Evolutionary conservation across 2,113 vertebrate genomes (phyloP).

Genomic region (Stomatorhinus ivindoensis): DNA sequence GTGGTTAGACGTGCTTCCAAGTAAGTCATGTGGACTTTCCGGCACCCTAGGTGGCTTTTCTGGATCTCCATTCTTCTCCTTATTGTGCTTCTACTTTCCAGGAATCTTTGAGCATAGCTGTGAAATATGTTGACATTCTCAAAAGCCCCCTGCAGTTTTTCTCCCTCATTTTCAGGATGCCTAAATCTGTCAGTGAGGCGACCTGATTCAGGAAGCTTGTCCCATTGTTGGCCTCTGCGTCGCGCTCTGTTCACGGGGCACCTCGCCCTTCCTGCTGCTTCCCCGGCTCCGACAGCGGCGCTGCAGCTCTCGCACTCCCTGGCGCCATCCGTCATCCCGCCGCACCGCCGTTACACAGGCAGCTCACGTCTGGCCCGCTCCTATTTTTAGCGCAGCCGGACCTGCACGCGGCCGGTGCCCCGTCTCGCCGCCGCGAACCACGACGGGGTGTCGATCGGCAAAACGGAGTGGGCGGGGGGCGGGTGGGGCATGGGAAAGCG

Average conservation of each 20-base stretch:
- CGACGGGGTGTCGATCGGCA: not conserved
- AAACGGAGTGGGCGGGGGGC: not conserved
- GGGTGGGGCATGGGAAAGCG: not conserved
- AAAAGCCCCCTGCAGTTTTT: not conserved
- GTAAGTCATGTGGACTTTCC: not conserved
- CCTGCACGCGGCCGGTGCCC: not conserved
- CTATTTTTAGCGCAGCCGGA: slow-evolving; percentile 20
- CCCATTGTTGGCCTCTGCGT: not conserved
- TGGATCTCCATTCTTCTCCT: not conserved
- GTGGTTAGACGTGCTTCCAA: not conserved
- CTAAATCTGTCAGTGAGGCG: not conserved
- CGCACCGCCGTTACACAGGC: not conserved
- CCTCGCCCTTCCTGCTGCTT: not conserved
- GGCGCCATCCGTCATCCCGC: not conserved
- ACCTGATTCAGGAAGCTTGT: not conserved
- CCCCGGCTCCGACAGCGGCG: not conserved
- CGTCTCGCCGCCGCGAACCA: not conserved
- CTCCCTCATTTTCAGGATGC: not conserved
- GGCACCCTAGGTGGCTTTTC: not conserved
- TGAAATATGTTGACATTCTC: not conserved
- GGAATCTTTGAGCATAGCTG: not conserved
- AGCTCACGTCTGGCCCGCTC: slow-evolving; percentile 14
- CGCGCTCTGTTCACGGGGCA: not conserved
- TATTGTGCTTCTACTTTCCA: not conserved
- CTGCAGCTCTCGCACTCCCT: not conserved